Evolutionary conservation across 2,888 invertebrate genomes (phyloP).

Genomic region (Pycnomerus fuliginosus): DNA sequence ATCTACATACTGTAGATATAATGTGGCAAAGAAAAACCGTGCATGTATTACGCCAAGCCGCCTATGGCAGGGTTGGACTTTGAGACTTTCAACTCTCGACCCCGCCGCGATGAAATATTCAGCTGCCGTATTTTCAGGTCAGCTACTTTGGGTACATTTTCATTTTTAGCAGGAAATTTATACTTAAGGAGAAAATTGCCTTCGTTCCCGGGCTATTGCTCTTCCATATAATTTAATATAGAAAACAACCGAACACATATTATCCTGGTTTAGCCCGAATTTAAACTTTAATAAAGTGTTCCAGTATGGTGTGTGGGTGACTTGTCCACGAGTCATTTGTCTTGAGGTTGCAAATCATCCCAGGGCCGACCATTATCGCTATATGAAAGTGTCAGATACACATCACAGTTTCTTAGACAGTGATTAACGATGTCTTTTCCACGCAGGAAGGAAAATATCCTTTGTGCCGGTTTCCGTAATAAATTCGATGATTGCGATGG

Average conservation of each 20-base stretch:
- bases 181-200: constrained; percentile 16
- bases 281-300: too few relatives aligned
- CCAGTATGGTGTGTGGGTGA: too few relatives aligned
- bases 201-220: too few relatives aligned
- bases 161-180: constrained; percentile 20
- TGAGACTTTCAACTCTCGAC: constrained; percentile 19
- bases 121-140: constrained; percentile 22
- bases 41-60: constrained; percentile 13
- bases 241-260: too few relatives aligned
- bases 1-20: too few relatives aligned
- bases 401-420: constrained; percentile 8
- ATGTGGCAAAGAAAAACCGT: constrained; percentile 18
- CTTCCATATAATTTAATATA: too few relatives aligned
- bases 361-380: constrained; percentile 8
- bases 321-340: constrained; percentile 10
- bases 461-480: too few relatives aligned
- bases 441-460: not conserved
- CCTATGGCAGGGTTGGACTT: constrained; percentile 17
- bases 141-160: constrained; percentile 22
- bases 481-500: too few relatives aligned
- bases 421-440: constrained; percentile 7
- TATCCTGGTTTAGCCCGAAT: too few relatives aligned
- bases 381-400: constrained; percentile 12
- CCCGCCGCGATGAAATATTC: constrained; percentile 21
- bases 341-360: constrained; percentile 7